Evolutionary conservation across 2,113 vertebrate genomes (phyloP).

Genomic region (Pristiophorus japonicus): DNA sequence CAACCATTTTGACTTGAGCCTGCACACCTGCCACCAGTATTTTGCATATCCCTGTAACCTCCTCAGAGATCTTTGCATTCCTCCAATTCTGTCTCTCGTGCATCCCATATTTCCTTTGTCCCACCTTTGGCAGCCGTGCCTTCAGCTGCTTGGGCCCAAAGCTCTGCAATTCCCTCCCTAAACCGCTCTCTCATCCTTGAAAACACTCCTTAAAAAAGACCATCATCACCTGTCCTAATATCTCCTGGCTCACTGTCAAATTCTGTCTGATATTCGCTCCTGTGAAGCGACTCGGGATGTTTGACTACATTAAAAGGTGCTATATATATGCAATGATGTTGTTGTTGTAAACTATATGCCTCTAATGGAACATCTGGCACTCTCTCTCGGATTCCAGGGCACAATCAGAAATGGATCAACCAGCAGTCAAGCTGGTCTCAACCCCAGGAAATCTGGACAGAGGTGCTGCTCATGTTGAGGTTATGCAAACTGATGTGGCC

Average conservation of each 20-base stretch:
- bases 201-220: background rate
- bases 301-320: background rate
- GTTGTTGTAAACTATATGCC: background rate
- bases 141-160: background rate
- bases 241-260: background rate
- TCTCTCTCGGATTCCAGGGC: background rate
- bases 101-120: background rate
- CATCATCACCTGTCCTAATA: background rate
- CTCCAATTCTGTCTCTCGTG: background rate
- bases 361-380: background rate
- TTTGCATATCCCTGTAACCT: background rate
- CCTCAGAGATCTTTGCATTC: background rate
- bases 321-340: background rate
- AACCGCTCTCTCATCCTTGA: background rate
- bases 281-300: background rate
- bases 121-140: background rate
- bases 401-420: background rate
- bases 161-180: background rate
- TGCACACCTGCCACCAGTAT: background rate
- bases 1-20: background rate
- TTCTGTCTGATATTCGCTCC: background rate
- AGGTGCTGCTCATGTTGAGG: background rate
- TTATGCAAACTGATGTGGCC: background rate
- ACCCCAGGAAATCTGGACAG: background rate
- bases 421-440: background rate